Base-by-base conservation (phyloP, 1,140 invertebrate species). In the Phenacoccus solenopsis region DNA sequence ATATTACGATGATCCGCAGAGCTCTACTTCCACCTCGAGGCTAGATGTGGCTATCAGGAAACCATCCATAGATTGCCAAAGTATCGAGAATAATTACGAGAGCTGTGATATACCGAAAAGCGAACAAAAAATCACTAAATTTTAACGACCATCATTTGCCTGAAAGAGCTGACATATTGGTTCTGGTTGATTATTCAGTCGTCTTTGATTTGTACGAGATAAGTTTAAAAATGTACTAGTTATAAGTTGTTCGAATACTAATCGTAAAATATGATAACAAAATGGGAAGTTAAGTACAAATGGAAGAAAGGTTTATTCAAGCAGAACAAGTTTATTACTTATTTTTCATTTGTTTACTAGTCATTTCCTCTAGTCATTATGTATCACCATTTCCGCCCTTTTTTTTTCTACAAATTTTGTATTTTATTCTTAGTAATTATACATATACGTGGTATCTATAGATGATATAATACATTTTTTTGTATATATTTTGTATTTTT, bases 121-220 rank as follows among this genome's bases (percentile, higher is more conserved):
- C n/a, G 73, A 75, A 7, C 59, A 72, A 16, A 75, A 74, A 71
- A 74, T 77, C 16, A 77, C 76, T 22, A 70, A 73, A 25, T 76
- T 77, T 69, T 77, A 70, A 76, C n/a, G 32, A 38, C 32, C n/a
- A 10, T 9, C n/a, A 10, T 9, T n/a, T n/a, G n/a, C 9, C 32
- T n/a, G 9, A 38, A 38, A n/a, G n/a, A 10, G n/a, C 32, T 38
- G 9, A n/a, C 32, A 10, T 38, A 38, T 9, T 9, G 32, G 32
- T 38, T 9, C 9, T 9, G 9, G 9, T 38, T 38, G 32, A 38
- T 10, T 9, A 38, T 9, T 10, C 9, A 38, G n/a, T 38, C n/a
- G 32, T 38, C 9, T n/a, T 10, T 10, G n/a, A 38, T 38, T n/a
- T n/a, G 9, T 38, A 38, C 32, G 9, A n/a, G 32, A 38, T 9